These are phyloP conservation scores for Schizothorax lantsangensis DNA, from an alignment of 2,797 vertebrate species.

Conservation along the genomic window DNA sequence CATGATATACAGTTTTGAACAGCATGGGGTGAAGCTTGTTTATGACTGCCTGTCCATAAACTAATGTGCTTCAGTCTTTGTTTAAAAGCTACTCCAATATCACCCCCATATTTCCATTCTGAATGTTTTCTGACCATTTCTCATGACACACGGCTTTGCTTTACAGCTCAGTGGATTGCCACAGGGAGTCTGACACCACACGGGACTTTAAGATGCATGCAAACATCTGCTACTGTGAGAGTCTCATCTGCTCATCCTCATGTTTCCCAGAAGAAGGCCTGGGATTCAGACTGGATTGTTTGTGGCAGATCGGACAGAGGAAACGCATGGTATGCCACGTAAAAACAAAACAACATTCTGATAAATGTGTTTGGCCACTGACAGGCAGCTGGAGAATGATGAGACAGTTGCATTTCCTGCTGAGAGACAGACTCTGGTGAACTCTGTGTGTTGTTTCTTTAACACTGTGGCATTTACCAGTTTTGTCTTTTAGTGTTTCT, in stretches of 20 bases:
- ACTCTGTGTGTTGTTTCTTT: slow-evolving; percentile 36
- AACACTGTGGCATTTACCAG: slow-evolving; percentile 11
- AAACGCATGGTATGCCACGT: slow-evolving; percentile 13
- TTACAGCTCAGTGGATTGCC: slow-evolving; percentile 25
- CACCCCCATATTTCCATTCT: not conserved
- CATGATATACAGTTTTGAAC: not conserved
- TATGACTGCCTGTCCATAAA: not conserved
- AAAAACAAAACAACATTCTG: slow-evolving; percentile 17
- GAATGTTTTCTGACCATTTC: slow-evolving; percentile 10
- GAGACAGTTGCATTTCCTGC: slow-evolving; percentile 24
- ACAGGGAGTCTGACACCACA: slow-evolving; percentile 41
- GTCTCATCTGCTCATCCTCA: not conserved
- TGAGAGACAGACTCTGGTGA: slow-evolving; percentile 25
- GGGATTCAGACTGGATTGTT: slow-evolving; percentile 1
- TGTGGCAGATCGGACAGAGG: slow-evolving; percentile 10
- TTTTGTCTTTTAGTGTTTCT: slow-evolving; percentile 15
- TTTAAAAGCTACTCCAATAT: slow-evolving; percentile 32
- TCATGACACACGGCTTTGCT: slow-evolving; percentile 26
- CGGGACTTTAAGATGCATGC: slow-evolving; percentile 24
- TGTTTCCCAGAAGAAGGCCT: slow-evolving; percentile 22
- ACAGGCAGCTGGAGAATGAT: slow-evolving; percentile 26
- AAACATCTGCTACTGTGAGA: slow-evolving; percentile 40
- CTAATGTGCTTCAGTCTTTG: not conserved
- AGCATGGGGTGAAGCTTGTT: not conserved
- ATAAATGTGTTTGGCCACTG: slow-evolving; percentile 6